Conservation (phyloP, 2,113 vertebrate genomes). For the Entelurus aequoreus region DNA sequence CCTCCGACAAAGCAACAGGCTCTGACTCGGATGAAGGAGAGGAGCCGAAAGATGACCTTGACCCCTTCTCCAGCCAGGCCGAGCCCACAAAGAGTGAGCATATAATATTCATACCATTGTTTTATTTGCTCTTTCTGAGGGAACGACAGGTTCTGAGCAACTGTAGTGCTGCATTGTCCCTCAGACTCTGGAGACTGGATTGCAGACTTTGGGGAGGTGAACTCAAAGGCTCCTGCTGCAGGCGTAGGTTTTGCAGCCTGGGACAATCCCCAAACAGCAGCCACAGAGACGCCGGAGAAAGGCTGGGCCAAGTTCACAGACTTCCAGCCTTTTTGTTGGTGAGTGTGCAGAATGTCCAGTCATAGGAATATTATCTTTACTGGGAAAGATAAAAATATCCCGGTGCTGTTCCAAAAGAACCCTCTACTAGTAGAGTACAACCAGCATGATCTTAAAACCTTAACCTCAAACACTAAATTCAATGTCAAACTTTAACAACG, state of each 20-base stretch:
- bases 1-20: conserved; percentile 44
- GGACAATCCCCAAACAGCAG: conserved; percentile 67
- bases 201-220: conserved; percentile 78
- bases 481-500: conserved; percentile 5
- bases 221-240: conserved; percentile 60
- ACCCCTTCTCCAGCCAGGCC: conserved; percentile 49
- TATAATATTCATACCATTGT: background rate
- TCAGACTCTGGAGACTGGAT: conserved; percentile 75
- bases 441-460: background rate
- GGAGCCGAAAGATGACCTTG: conserved; percentile 51
- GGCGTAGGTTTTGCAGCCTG: conserved; percentile 68
- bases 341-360: conserved; percentile 26
- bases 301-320: conserved; percentile 91
- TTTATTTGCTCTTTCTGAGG: background rate
- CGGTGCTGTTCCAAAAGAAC: no score
- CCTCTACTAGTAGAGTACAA: background rate
- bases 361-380: background rate
- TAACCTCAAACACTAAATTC: background rate
- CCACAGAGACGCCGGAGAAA: conserved; percentile 74
- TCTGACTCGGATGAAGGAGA: conserved; percentile 64
- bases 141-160: conserved; percentile 7
- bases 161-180: conserved; percentile 13
- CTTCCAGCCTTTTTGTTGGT: conserved; percentile 96
- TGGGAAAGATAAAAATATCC: background rate
- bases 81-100: conserved; percentile 45